phyloP scores from a whole-genome alignment of 2,797 vertebrate genomes.

The Hemitrygon akajei region DNA sequence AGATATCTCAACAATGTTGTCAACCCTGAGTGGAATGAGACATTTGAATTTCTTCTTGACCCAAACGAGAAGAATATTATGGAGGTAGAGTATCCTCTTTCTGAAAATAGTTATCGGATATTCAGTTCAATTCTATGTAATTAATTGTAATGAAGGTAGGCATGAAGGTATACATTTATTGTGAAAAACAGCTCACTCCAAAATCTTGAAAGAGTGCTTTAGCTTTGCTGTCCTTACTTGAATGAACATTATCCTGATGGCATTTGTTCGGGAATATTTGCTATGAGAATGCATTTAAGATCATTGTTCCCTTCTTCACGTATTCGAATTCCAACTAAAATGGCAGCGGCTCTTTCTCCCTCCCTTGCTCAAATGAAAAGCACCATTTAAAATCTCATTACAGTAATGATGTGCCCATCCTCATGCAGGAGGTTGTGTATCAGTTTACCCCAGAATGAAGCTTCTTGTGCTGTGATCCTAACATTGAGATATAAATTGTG shows the following conservation, averaged over 20 bases:
- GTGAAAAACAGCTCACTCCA: background rate
- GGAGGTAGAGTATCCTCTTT: constrained; percentile 63
- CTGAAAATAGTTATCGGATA: background rate
- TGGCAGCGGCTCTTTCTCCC: background rate
- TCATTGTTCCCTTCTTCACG: background rate
- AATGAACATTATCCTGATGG: background rate
- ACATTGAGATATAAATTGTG: background rate
- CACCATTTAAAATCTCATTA: background rate
- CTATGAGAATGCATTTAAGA: background rate
- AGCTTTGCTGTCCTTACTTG: background rate
- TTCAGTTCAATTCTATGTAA: background rate
- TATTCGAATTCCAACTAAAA: background rate
- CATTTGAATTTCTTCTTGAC: constrained; percentile 87
- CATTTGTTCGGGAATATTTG: background rate
- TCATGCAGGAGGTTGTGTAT: background rate
- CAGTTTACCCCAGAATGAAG: background rate
- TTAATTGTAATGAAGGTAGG: background rate
- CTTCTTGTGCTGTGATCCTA: background rate
- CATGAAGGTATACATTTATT: background rate
- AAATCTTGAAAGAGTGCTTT: background rate
- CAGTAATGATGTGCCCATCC: too few relatives aligned
- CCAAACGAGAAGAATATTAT: constrained; percentile 84
- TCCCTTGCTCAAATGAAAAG: background rate
- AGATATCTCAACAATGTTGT: constrained; percentile 89
- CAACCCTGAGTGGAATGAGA: constrained; percentile 89